phyloP scores from a whole-genome alignment of 2,797 vertebrate species.

The Spea hammondii region DNA sequence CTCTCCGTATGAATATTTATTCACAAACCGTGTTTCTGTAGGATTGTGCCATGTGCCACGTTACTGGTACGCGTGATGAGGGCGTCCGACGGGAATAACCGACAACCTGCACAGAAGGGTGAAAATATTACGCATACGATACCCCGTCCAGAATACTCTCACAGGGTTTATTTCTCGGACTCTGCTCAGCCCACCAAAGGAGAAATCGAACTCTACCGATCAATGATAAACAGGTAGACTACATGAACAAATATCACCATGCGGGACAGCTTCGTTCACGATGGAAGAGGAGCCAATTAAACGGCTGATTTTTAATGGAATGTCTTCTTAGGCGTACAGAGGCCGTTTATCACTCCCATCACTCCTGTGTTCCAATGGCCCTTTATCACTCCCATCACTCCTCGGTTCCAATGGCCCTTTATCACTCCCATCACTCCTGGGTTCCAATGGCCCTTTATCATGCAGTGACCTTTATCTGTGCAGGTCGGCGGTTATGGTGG shows the following conservation, averaged over 20 bases:
- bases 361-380: too few relatives aligned
- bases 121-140: constrained; percentile 12
- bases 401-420: too few relatives aligned
- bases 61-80: constrained; percentile 52
- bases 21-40: background rate
- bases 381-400: background rate
- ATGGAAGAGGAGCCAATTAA: too few relatives aligned
- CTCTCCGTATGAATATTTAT: background rate
- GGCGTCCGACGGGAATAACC: constrained; percentile 24
- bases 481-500: constrained; percentile 55
- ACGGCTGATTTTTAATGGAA: too few relatives aligned
- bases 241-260: background rate
- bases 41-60: constrained; percentile 55
- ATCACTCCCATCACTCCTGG: background rate
- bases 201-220: constrained; percentile 49
- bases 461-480: background rate
- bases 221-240: constrained; percentile 55
- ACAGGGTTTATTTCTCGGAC: constrained; percentile 51
- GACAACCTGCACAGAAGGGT: constrained; percentile 18
- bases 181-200: constrained; percentile 49
- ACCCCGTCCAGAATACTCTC: constrained; percentile 49
- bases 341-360: too few relatives aligned
- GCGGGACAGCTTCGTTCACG: background rate
- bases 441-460: too few relatives aligned
- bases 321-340: too few relatives aligned